Evolutionary conservation across 2,888 invertebrate genomes (phyloP).

Genomic region (Aleiodes testaceus): DNA sequence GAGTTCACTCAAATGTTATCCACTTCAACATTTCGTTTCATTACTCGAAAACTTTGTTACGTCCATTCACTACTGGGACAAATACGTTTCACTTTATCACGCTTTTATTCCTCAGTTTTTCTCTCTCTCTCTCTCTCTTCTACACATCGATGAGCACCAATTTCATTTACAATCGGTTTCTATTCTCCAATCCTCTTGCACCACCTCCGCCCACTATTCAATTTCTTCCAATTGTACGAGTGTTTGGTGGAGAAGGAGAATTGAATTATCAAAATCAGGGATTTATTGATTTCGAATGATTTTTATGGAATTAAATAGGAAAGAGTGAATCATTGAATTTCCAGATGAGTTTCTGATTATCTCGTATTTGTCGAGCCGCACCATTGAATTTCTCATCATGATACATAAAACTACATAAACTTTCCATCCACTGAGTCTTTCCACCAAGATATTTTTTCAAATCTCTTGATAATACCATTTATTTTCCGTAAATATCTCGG

Average conservation of each 20-base stretch:
- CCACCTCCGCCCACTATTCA: background rate
- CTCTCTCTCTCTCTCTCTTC: too few relatives aligned
- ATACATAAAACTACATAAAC: too few relatives aligned
- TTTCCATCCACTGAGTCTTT: too few relatives aligned
- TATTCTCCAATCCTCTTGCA: background rate
- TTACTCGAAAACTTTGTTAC: background rate
- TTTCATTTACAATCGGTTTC: too few relatives aligned
- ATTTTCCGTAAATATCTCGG: too few relatives aligned
- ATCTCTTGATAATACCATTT: too few relatives aligned
- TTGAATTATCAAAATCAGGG: background rate
- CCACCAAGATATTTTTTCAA: too few relatives aligned
- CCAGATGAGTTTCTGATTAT: too few relatives aligned
- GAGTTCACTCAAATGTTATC: background rate
- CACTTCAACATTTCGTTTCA: background rate
- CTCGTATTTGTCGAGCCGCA: too few relatives aligned
- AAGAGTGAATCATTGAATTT: too few relatives aligned
- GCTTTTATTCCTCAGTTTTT: background rate
- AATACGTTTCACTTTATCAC: background rate
- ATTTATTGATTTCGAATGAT: background rate
- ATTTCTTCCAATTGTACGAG: background rate
- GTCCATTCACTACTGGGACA: conserved; percentile 2
- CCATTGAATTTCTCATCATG: too few relatives aligned
- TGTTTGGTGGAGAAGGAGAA: background rate
- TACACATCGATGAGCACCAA: too few relatives aligned
- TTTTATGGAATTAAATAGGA: background rate